These are phyloP conservation scores for Acrocyrtus sp. DNA, from an alignment of 2,888 invertebrate genomes.

Conservation along the genomic window DNA sequence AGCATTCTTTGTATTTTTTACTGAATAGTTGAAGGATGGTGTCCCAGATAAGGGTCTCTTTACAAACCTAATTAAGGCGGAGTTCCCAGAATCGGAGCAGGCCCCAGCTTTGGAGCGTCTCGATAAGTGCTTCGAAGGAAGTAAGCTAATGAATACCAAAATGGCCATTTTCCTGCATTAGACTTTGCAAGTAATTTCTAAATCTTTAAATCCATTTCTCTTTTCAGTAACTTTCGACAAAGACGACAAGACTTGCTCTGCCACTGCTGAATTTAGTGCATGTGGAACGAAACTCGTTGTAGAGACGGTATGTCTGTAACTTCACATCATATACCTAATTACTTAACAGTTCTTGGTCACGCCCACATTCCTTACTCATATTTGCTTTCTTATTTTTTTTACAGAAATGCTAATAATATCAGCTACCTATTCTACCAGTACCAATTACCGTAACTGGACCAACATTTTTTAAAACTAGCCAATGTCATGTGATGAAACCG, in stretches of 20 bases:
- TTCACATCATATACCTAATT: too few relatives aligned
- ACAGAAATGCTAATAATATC: conserved; percentile 24
- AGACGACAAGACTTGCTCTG: conserved; percentile 40
- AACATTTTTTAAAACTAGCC: too few relatives aligned
- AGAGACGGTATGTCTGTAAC: conserved; percentile 39
- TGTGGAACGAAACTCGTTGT: conserved; percentile 53
- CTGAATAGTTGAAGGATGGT: conserved; percentile 43
- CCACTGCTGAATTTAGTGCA: conserved; percentile 47
- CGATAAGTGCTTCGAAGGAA: conserved; percentile 42
- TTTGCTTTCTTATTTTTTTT: conserved; percentile 13
- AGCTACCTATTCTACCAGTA: too few relatives aligned
- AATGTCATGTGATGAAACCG: too few relatives aligned
- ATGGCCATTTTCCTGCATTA: background rate
- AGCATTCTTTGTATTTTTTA: background rate
- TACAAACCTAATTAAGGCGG: conserved; percentile 39
- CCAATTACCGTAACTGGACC: too few relatives aligned
- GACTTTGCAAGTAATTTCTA: background rate
- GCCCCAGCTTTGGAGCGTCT: conserved; percentile 29
- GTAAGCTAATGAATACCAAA: conserved; percentile 13
- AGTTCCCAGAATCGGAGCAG: conserved; percentile 43
- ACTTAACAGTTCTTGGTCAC: too few relatives aligned
- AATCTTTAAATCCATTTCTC: background rate
- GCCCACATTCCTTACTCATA: too few relatives aligned
- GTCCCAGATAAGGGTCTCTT: conserved; percentile 48
- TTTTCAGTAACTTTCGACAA: conserved; percentile 40